A percentile compares a stretch with the other conserved stretches of the same genome.
These are phyloP conservation scores for Standfussiana lucernea DNA, from an alignment of 2,888 invertebrate genomes.

Conservation along the genomic window DNA sequence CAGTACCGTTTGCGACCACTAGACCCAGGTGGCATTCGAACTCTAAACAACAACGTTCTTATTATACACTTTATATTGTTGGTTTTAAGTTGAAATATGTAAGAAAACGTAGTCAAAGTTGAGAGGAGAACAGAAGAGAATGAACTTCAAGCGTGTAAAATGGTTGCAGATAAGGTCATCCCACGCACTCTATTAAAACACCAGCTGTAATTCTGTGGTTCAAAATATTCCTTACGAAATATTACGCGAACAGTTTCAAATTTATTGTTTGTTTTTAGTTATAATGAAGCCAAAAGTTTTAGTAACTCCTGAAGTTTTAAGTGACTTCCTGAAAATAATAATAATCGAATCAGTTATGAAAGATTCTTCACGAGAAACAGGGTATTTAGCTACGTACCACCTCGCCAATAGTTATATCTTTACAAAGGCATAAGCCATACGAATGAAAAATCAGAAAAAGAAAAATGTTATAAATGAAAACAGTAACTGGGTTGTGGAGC, in stretches of 20 bases:
- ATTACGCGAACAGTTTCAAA: constrained; percentile 1
- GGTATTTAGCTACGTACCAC: background rate
- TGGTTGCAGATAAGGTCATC: background rate
- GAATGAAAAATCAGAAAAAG: no score
- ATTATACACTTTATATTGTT: background rate
- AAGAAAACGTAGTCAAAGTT: background rate
- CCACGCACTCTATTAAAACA: constrained; percentile 5
- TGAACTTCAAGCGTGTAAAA: constrained; percentile 13
- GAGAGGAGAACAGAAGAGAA: constrained; percentile 13
- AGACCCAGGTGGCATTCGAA: background rate
- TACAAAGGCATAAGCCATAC: background rate
- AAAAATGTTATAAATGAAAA: no score
- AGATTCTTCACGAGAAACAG: background rate
- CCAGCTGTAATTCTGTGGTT: background rate
- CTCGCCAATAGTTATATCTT: background rate
- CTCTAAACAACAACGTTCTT: background rate
- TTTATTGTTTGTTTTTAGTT: background rate
- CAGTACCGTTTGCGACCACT: background rate
- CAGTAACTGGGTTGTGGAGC: no score
- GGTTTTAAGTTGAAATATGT: background rate
- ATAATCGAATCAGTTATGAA: background rate
- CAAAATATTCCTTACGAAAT: constrained; percentile 3
- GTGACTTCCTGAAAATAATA: constrained; percentile 9
- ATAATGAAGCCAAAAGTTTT: background rate
- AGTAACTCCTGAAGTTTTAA: constrained; percentile 25